A percentile compares a stretch with the other conserved stretches of the same genome.
Conservation (phyloP, 2,888 invertebrate genomes). For the Bellardia bayeri region DNA sequence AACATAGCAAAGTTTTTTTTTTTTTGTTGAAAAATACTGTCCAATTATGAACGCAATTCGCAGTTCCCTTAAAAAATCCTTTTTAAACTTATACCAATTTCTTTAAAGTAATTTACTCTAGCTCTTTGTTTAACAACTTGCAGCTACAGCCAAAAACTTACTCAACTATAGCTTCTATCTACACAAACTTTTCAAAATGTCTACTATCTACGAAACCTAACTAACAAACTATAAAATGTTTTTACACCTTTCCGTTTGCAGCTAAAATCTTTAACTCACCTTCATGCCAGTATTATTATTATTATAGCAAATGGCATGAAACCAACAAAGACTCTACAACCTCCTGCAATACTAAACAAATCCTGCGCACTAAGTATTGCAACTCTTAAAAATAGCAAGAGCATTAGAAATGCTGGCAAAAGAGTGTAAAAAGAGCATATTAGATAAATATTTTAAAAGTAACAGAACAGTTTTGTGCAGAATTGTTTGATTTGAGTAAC, state of each 20-base stretch:
- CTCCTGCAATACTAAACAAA: neutral
- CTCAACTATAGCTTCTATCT: neutral
- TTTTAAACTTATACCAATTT: too few relatives aligned
- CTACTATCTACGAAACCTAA: neutral
- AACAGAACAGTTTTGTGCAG: slow-evolving; percentile 23
- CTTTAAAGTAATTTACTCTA: too few relatives aligned
- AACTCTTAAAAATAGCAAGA: slow-evolving; percentile 13
- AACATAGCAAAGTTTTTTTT: too few relatives aligned
- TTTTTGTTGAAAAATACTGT: too few relatives aligned
- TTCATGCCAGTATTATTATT: neutral
- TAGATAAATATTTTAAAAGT: slow-evolving; percentile 42
- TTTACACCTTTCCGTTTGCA: neutral
- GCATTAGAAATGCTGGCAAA: neutral
- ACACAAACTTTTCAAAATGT: neutral
- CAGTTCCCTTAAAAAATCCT: too few relatives aligned
- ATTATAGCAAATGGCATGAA: slow-evolving; percentile 26
- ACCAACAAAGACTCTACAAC: neutral
- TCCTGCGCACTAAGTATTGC: neutral
- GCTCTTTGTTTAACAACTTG: too few relatives aligned
- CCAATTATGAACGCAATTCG: too few relatives aligned
- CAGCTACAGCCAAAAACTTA: neutral
- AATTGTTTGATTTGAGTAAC: neutral
- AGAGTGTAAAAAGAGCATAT: slow-evolving; percentile 6
- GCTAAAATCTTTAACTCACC: neutral
- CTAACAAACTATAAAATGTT: slow-evolving; percentile 4